Conservation (phyloP, 2,888 invertebrate genomes). For the Apamea sordens region DNA sequence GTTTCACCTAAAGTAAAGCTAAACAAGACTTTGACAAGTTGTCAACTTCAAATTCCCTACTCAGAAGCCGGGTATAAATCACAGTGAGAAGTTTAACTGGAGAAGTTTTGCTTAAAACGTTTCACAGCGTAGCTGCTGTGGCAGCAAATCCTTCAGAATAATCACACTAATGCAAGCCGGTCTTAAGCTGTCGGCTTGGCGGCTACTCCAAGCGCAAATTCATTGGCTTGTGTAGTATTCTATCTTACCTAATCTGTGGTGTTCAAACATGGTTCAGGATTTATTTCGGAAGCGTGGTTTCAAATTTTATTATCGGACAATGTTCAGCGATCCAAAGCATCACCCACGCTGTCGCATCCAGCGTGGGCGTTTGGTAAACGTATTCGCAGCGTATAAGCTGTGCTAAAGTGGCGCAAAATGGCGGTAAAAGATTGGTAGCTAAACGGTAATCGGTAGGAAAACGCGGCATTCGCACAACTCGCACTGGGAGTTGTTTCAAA, state of each 20-base stretch:
- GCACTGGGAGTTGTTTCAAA: no score
- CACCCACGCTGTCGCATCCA: no score
- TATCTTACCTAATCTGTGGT: background rate
- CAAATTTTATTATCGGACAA: no score
- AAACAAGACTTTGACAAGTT: background rate
- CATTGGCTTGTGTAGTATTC: slow-evolving; percentile 3
- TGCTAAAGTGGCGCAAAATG: no score
- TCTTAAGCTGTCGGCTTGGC: slow-evolving; percentile 7
- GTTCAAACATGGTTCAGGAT: no score
- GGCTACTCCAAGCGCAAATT: background rate
- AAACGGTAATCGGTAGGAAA: no score
- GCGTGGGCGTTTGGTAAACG: no score
- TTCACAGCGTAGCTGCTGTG: background rate
- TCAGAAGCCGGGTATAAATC: background rate
- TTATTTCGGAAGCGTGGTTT: background rate
- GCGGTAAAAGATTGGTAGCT: no score
- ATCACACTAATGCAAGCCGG: background rate
- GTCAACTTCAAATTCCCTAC: background rate
- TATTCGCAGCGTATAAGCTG: no score
- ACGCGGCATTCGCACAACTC: no score
- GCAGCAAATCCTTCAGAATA: slow-evolving; percentile 15
- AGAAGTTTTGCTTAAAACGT: background rate
- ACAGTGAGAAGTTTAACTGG: background rate
- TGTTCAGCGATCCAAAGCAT: no score
- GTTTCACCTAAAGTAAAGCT: background rate